These are phyloP conservation scores for Sylvilagus bachmani DNA, from an alignment of 2,113 vertebrate genomes.

Conservation along the genomic window DNA sequence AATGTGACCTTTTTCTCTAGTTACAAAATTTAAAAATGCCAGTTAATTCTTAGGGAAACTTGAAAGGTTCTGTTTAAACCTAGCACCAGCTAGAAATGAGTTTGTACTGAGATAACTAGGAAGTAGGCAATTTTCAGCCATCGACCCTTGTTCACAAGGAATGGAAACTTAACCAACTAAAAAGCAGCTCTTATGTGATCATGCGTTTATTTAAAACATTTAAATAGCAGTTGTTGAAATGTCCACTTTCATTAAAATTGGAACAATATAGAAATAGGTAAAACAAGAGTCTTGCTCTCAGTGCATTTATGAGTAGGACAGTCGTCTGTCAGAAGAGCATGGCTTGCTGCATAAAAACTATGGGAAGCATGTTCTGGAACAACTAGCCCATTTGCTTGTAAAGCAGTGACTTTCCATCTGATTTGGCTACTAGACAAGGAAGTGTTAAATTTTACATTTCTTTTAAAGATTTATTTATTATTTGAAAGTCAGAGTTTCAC, in stretches of 20 bases:
- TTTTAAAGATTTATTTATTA: too few species aligned
- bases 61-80: background rate
- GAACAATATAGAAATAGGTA: background rate
- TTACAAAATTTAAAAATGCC: conserved; percentile 9
- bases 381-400: background rate
- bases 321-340: background rate
- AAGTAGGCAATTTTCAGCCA: background rate
- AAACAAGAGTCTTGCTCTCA: background rate
- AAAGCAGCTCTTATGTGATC: conserved; percentile 3
- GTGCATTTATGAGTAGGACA: background rate
- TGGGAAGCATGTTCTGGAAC: conserved; percentile 27
- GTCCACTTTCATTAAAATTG: background rate
- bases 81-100: background rate
- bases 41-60: conserved; percentile 8
- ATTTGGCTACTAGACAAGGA: background rate
- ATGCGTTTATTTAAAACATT: conserved; percentile 8
- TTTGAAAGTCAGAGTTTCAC: too few species aligned
- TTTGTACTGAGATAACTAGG: background rate
- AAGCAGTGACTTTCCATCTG: background rate
- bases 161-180: background rate
- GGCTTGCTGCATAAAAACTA: background rate
- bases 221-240: background rate
- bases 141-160: background rate
- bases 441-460: background rate
- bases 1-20: conserved; percentile 4